Percentiles rank a stretch among this genome's conserved stretches.
These are phyloP conservation scores for Enteromius trimaculatus DNA, from an alignment of 2,797 vertebrate species.

Conservation along the genomic window DNA sequence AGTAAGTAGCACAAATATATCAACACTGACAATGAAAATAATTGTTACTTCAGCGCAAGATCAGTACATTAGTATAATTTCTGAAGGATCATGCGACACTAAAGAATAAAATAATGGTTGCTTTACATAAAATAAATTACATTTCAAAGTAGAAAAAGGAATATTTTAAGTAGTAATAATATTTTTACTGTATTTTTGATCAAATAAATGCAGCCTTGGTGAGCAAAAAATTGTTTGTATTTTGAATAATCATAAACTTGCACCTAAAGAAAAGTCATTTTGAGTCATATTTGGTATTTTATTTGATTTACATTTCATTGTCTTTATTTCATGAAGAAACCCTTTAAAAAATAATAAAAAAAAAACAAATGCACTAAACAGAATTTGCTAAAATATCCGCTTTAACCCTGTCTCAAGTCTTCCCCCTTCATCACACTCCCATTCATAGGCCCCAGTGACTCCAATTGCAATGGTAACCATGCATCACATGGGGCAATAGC, in stretches of 20 bases:
- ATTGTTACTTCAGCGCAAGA: not conserved
- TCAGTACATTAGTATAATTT: not conserved
- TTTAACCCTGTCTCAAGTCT: constrained; percentile 34
- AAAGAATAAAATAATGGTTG: not conserved
- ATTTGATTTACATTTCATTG: constrained; percentile 66
- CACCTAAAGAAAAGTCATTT: not conserved
- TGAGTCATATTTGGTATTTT: constrained; percentile 50
- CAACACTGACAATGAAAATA: not conserved
- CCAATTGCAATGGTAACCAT: constrained; percentile 53
- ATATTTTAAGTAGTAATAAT: not conserved
- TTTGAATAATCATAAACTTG: not conserved
- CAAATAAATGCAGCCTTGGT: not conserved
- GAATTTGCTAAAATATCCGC: constrained; percentile 42
- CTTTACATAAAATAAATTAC: not conserved
- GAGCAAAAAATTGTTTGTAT: not conserved
- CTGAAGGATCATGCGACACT: not conserved
- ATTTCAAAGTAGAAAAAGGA: not conserved
- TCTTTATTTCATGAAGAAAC: constrained; percentile 80
- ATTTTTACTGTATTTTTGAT: not conserved
- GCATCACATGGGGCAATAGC: constrained; percentile 54
- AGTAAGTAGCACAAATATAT: not conserved
- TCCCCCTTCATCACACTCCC: constrained; percentile 25
- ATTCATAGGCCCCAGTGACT: constrained; percentile 33
- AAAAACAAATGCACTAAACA: constrained; percentile 58
- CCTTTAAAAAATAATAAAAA: constrained; percentile 76